Evolutionary conservation across 2,113 vertebrate genomes (phyloP).

Genomic region (Peucedramus taeniatus): DNA sequence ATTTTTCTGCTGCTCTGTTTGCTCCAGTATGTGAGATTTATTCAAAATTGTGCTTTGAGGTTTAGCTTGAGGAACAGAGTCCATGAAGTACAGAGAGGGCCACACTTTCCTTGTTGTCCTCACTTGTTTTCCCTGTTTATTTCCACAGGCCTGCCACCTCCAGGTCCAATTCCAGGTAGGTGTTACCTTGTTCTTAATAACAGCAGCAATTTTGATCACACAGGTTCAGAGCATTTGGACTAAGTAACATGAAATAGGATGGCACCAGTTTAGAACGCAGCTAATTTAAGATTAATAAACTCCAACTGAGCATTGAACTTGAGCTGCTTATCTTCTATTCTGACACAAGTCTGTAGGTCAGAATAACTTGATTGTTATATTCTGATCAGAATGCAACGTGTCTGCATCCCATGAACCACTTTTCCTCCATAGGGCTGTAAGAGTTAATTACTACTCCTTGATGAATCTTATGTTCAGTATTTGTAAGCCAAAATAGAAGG

Average conservation of each 20-base stretch:
- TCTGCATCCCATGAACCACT: not conserved
- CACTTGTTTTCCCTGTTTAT: not conserved
- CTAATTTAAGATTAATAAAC: not conserved
- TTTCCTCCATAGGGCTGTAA: not conserved
- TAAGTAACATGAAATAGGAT: not conserved
- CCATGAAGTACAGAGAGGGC: not conserved
- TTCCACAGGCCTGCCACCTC: constrained; percentile 62
- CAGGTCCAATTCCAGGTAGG: constrained; percentile 66
- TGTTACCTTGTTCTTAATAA: not conserved
- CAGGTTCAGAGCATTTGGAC: not conserved
- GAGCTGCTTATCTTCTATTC: not conserved
- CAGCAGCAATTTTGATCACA: not conserved
- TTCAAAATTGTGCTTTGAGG: not conserved
- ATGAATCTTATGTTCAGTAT: not conserved
- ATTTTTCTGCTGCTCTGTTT: not conserved
- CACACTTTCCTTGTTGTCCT: not conserved
- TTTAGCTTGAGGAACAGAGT: not conserved
- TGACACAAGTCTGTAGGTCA: not conserved
- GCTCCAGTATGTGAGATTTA: not conserved
- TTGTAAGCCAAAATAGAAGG: not conserved
- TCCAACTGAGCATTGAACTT: not conserved
- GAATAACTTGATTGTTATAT: not conserved
- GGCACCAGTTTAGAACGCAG: not conserved
- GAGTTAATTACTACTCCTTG: not conserved
- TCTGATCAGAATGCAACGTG: not conserved